phyloP scores from a whole-genome alignment of 2,888 invertebrate genomes.

The Xylophagus ater region DNA sequence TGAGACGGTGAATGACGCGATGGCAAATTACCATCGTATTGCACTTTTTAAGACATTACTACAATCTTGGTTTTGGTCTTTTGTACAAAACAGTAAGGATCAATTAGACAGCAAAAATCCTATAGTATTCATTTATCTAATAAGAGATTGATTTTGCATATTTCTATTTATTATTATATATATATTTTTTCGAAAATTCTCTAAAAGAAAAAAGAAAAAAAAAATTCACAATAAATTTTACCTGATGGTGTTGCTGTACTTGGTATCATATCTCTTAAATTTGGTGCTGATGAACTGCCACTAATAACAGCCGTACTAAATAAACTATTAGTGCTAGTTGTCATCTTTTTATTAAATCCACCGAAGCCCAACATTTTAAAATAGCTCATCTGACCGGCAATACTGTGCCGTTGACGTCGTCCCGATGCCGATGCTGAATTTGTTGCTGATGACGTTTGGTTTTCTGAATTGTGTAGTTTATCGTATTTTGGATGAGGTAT shows the following conservation, averaged over 20 bases:
- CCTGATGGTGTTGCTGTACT: constrained; percentile 61
- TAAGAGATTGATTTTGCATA: no score
- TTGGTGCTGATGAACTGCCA: constrained; percentile 86
- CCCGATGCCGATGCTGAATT: constrained; percentile 40
- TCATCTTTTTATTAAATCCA: constrained; percentile 54
- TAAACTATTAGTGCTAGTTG: constrained; percentile 66
- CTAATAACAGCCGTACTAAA: constrained; percentile 95
- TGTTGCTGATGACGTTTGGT: constrained; percentile 25
- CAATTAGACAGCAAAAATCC: no score
- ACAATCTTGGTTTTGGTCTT: no score
- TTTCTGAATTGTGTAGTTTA: constrained; percentile 32
- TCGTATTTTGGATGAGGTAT: constrained; percentile 23
- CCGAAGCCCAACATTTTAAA: constrained; percentile 77
- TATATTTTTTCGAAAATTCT: no score
- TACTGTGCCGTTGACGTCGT: constrained; percentile 89
- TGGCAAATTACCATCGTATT: no score
- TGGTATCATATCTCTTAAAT: constrained; percentile 79
- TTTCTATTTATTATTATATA: no score
- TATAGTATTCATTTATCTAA: no score
- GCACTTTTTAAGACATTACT: no score
- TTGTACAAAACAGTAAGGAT: no score
- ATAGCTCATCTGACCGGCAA: constrained; percentile 91
- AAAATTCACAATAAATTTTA: constrained; percentile 42
- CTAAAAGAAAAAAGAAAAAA: no score
- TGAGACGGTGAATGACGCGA: no score